Evolutionary conservation across 2,888 invertebrate species (phyloP).

Genomic region (Rhagium mordax): DNA sequence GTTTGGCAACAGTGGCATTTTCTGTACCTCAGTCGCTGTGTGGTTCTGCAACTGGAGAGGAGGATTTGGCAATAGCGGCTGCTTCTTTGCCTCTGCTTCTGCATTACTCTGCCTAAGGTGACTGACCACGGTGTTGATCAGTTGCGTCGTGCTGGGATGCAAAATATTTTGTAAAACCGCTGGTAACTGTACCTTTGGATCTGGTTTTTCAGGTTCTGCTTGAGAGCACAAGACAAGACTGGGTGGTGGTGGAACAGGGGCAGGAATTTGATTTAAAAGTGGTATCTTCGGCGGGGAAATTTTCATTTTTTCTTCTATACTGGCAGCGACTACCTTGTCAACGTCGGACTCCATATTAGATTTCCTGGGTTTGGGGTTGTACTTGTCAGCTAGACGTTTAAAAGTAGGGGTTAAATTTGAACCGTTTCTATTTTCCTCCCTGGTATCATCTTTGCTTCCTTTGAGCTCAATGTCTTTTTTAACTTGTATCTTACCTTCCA

Average conservation of each 20-base stretch:
- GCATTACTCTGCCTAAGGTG: constrained; percentile 36
- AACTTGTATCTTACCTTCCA: neutral
- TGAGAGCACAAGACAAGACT: constrained; percentile 41
- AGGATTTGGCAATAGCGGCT: constrained; percentile 21
- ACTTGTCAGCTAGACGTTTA: constrained; percentile 69
- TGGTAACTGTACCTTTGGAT: neutral
- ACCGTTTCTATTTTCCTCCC: constrained; percentile 7
- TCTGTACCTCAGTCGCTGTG: neutral
- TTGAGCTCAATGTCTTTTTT: neutral
- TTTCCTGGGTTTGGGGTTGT: constrained; percentile 69
- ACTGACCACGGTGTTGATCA: constrained; percentile 49
- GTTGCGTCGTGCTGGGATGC: constrained; percentile 46
- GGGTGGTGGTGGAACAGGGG: constrained; percentile 46
- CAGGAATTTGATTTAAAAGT: constrained; percentile 32
- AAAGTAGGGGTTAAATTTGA: constrained; percentile 37
- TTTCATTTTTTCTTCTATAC: constrained; percentile 57
- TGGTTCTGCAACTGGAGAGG: neutral
- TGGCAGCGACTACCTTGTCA: constrained; percentile 61
- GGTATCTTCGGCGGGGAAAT: constrained; percentile 47
- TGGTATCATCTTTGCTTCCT: neutral
- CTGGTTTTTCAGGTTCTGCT: constrained; percentile 36
- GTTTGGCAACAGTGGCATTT: constrained; percentile 5
- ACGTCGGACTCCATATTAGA: constrained; percentile 55
- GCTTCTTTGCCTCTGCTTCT: constrained; percentile 24
- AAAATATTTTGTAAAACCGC: constrained; percentile 31